Conservation (phyloP, 2,797 vertebrate species). For the Malacoraja senta region DNA sequence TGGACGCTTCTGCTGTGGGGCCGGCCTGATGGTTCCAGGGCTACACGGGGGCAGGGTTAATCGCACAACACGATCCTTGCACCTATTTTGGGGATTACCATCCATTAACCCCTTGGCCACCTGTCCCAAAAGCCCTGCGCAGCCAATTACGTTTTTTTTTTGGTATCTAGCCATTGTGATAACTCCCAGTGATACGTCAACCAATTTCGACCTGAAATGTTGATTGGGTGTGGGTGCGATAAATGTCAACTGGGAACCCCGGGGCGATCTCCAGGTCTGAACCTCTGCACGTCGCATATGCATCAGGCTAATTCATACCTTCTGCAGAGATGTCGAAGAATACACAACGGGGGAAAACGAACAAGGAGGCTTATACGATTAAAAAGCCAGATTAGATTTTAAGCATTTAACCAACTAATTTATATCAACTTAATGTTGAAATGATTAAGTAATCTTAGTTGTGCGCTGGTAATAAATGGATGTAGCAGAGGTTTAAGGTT, state of each 20-base stretch:
- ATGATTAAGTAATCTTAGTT: slow-evolving; percentile 18
- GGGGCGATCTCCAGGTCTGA: background rate
- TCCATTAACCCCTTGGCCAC: background rate
- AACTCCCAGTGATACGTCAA: background rate
- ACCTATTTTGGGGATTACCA: background rate
- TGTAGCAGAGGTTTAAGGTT: background rate
- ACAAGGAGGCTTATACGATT: background rate
- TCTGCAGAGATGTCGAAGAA: background rate
- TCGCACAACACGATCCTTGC: background rate
- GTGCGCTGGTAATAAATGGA: background rate
- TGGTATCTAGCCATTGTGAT: background rate
- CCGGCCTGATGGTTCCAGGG: too few relatives aligned
- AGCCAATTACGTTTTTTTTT: background rate
- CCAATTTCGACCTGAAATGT: background rate
- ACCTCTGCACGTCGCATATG: too few relatives aligned
- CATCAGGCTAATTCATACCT: background rate
- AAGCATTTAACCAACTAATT: background rate
- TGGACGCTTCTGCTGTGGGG: too few relatives aligned
- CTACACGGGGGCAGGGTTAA: background rate
- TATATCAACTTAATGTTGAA: background rate
- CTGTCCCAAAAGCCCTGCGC: too few relatives aligned
- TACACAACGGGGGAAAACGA: background rate
- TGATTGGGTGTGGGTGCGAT: background rate
- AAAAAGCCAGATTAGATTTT: background rate
- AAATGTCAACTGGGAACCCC: too few relatives aligned